Evolutionary conservation across 2,797 vertebrate genomes (phyloP), one percentile per base, ranked within the genome.

Genomic region (Harpagifer antarcticus): DNA sequence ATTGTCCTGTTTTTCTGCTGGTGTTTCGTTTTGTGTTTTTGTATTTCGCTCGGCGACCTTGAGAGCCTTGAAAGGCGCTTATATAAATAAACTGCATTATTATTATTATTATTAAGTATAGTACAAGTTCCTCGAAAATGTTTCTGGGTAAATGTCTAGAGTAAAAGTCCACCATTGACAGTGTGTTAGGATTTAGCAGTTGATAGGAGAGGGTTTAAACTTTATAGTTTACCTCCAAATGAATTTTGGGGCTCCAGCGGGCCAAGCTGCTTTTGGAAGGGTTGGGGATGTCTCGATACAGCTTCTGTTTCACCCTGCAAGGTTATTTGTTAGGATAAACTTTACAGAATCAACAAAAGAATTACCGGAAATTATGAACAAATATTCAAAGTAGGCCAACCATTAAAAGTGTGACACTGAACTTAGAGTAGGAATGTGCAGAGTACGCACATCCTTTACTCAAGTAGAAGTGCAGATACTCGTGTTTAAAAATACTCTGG

Each of bases 221-320:
- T 23, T 23, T 27, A 27, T n/a, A 58, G 4, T 10, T 89, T 79
- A 93, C 92, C 91, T 83, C 64, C 10, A 61, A 13, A 14, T 27
- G 10, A 3, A 43, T 70, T 27, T 85, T 68, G 17, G 88, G 90
- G 16, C 23, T 82, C 92, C 92, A 94, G 7, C 49, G 47, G 9
- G 87, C 90, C 52, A 94, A 44, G 33, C 83, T 91, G 78, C 93
- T 94, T 4, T 81, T 75, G 7, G 88, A 87, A 2, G 94, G 91
- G 70, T 94, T 83, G 0, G 93, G 94, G 23, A 94, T 8, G 2
- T 70, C 37, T 3, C 71, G 76, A 56, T 68, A 91, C 9, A 93
- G 53, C 54, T 54, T 85, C 75, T 77, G 56, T 58, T 83, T 90
- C 57, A 92, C 45, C 44, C 93, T 94, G 17, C 17, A 47, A 45